Evolutionary conservation across 2,888 invertebrate genomes (phyloP).

Genomic region (Lithophane ornitopus): DNA sequence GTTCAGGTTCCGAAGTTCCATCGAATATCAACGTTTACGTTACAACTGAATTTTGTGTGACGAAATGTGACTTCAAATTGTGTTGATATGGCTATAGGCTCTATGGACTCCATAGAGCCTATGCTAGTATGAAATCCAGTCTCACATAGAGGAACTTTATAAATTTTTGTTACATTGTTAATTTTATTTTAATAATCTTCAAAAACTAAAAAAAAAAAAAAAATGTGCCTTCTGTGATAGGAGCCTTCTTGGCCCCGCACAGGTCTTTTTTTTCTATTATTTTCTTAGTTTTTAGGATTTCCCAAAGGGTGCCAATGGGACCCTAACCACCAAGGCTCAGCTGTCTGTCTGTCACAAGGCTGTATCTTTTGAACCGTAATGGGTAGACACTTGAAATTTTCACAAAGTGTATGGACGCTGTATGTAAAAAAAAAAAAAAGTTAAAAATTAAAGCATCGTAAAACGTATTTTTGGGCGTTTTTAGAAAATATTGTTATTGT

Average conservation of each 20-base stretch:
- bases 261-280: not conserved
- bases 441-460: too few relatives aligned
- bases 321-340: too few relatives aligned
- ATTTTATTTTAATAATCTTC: too few relatives aligned
- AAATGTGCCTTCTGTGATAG: not conserved
- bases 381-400: too few relatives aligned
- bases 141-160: not conserved
- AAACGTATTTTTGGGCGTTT: too few relatives aligned
- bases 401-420: too few relatives aligned
- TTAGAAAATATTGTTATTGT: too few relatives aligned
- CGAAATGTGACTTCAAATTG: not conserved
- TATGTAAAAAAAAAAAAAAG: too few relatives aligned
- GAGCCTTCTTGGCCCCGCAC: not conserved
- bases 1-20: not conserved
- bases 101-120: not conserved
- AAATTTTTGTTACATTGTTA: not conserved
- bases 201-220: too few relatives aligned
- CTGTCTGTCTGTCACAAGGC: too few relatives aligned
- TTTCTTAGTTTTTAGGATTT: not conserved
- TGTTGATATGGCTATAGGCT: not conserved
- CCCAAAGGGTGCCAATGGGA: too few relatives aligned
- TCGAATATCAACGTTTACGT: not conserved
- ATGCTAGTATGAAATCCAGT: not conserved
- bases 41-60: not conserved
- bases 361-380: too few relatives aligned